These are phyloP conservation scores for Drosophila bunnanda DNA, from an alignment of 2,888 invertebrate genomes.

Conservation along the genomic window DNA sequence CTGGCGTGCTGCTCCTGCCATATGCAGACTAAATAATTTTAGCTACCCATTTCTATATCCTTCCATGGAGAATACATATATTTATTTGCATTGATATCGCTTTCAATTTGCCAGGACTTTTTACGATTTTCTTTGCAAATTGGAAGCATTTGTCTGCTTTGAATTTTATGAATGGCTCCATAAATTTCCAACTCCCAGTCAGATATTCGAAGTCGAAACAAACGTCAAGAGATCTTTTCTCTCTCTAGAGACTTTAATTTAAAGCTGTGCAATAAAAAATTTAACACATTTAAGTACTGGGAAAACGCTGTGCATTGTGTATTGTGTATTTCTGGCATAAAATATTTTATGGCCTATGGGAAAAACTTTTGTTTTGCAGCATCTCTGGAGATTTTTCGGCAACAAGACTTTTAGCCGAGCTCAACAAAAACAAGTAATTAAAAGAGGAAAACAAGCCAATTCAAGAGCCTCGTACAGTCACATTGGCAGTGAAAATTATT, in stretches of 20 bases:
- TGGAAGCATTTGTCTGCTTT: conserved; percentile 7
- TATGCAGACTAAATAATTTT: conserved; percentile 13
- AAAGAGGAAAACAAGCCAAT: conserved; percentile 18
- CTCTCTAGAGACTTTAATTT: conserved; percentile 1
- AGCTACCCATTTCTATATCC: neutral
- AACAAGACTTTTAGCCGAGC: conserved; percentile 5
- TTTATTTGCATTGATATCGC: conserved; percentile 8
- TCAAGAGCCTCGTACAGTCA: neutral
- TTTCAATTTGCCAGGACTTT: conserved; percentile 14
- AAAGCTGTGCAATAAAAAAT: conserved; percentile 12
- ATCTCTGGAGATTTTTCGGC: conserved; percentile 9
- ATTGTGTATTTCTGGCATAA: conserved; percentile 5
- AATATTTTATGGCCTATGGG: conserved; percentile 4
- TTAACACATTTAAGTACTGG: conserved; percentile 12
- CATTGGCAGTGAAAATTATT: conserved; percentile 4
- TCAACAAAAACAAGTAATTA: conserved; percentile 9
- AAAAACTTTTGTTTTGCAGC: neutral
- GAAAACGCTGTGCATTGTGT: neutral
- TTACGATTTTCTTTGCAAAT: conserved; percentile 5
- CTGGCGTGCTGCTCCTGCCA: conserved; percentile 18
- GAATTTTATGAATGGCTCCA: conserved; percentile 7
- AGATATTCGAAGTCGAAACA: conserved; percentile 5
- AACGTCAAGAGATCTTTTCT: neutral
- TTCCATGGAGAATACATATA: neutral
- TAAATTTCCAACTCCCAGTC: conserved; percentile 1